A percentile compares a stretch with the other conserved stretches of the same genome.
Evolutionary conservation across 2,888 invertebrate genomes (phyloP).

Genomic region (Zelleria hepariella): DNA sequence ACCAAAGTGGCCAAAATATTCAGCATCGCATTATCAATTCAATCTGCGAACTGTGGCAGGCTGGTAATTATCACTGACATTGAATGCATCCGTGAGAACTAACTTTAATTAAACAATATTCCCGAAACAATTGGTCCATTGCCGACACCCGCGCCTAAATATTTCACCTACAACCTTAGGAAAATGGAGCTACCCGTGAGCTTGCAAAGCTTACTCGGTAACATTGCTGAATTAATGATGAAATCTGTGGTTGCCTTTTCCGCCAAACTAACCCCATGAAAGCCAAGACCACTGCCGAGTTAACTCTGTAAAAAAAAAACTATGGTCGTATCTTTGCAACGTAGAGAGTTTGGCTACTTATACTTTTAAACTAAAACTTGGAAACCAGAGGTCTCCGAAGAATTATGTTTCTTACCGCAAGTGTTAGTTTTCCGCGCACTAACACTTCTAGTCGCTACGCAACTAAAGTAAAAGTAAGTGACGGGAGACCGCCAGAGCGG

Average conservation of each 20-base stretch:
- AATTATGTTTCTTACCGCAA: background rate
- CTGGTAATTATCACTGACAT: constrained; percentile 37
- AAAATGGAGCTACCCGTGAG: background rate
- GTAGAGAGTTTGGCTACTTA: background rate
- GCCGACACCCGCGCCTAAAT: constrained; percentile 12
- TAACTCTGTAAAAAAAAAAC: background rate
- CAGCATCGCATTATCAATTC: background rate
- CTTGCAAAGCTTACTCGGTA: background rate
- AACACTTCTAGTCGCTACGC: background rate
- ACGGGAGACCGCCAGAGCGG: background rate
- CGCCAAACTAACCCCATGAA: background rate
- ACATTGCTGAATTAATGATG: constrained; percentile 7
- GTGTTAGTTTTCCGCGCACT: background rate
- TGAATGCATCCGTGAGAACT: constrained; percentile 42
- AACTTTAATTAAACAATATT: constrained; percentile 28
- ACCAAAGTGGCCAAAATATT: background rate
- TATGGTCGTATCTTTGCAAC: background rate
- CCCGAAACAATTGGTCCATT: constrained; percentile 47
- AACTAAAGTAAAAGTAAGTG: background rate
- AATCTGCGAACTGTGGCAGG: background rate
- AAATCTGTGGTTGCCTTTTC: background rate
- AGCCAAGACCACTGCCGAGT: background rate
- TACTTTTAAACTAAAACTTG: background rate
- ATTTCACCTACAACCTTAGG: constrained; percentile 6
- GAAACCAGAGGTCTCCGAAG: background rate